Evolutionary conservation across 1,140 invertebrate genomes (phyloP).

Genomic region (Batillaria attramentaria): DNA sequence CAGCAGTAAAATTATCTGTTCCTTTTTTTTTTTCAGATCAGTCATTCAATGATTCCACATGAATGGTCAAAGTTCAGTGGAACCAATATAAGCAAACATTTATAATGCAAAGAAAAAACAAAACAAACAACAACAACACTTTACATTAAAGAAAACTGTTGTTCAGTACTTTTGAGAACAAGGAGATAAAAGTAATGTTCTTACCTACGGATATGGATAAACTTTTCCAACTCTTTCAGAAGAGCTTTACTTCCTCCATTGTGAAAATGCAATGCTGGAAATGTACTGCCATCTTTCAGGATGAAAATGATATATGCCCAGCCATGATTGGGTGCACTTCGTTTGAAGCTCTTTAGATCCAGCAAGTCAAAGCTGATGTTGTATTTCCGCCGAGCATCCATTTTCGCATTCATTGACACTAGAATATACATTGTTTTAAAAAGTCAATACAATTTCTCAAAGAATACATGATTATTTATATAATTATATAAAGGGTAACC

Average conservation of each 20-base stretch:
- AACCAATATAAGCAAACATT: background rate
- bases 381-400: conserved; percentile 65
- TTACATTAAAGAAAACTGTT: background rate
- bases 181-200: background rate
- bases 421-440: too few species aligned
- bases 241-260: conserved; percentile 87
- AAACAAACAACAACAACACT: background rate
- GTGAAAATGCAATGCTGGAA: conserved; percentile 88
- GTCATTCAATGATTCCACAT: too few species aligned
- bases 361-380: conserved; percentile 72
- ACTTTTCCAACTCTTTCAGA: conserved; percentile 75
- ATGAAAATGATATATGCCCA: conserved; percentile 72
- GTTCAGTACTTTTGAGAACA: background rate
- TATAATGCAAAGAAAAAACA: background rate
- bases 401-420: conserved; percentile 58
- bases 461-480: too few species aligned
- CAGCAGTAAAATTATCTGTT: too few species aligned
- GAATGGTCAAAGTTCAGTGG: too few species aligned
- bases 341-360: conserved; percentile 73
- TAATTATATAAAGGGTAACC: too few species aligned
- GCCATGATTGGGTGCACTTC: conserved; percentile 63
- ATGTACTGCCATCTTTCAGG: conserved; percentile 79
- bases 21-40: too few species aligned
- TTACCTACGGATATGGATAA: conserved; percentile 72
- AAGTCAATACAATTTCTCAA: too few species aligned